Evolutionary conservation across 1,140 invertebrate species (phyloP).

Genomic region (Platorchestia sp.): DNA sequence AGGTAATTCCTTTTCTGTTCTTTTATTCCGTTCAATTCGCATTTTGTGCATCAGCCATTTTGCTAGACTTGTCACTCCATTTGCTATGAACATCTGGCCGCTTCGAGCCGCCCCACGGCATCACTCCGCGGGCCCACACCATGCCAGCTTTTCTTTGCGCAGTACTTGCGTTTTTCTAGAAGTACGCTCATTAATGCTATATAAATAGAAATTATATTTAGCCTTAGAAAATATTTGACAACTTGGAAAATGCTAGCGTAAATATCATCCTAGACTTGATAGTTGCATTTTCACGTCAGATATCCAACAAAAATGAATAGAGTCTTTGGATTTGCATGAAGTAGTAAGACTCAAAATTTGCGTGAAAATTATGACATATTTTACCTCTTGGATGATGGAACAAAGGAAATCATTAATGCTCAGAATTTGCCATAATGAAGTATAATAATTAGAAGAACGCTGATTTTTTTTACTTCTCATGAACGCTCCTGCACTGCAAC

Average conservation of each 20-base stretch:
- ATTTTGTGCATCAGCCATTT: neutral
- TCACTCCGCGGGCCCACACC: no score
- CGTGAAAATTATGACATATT: neutral
- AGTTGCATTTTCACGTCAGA: neutral
- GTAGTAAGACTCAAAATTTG: neutral
- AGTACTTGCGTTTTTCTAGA: neutral
- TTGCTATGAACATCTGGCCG: neutral
- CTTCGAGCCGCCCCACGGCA: neutral
- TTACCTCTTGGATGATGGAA: neutral
- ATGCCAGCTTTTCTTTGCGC: neutral
- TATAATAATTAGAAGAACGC: neutral
- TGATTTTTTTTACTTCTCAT: neutral
- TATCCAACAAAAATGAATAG: neutral
- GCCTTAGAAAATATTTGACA: neutral
- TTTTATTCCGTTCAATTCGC: neutral
- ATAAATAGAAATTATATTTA: neutral
- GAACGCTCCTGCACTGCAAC: neutral
- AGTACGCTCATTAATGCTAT: neutral
- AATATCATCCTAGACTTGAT: neutral
- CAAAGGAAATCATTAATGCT: neutral
- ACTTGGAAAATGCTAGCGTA: neutral
- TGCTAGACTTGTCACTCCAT: neutral
- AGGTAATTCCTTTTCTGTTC: slow-evolving; percentile 23
- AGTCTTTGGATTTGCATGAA: neutral
- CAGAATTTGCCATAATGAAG: neutral